phyloP scores from a whole-genome alignment of 1,140 invertebrate species.

The Danaus plexippus region DNA sequence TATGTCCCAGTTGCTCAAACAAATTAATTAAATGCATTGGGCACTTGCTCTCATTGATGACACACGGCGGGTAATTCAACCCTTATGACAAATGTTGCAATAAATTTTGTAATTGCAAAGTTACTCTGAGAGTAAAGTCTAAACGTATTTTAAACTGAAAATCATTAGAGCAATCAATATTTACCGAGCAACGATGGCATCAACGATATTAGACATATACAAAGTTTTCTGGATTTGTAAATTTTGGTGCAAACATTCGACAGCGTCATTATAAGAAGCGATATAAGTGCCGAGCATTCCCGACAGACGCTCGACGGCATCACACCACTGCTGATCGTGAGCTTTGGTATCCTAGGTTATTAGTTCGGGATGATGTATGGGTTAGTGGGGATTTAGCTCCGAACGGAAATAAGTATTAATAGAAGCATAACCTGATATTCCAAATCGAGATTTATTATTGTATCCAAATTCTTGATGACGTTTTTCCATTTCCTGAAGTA shows the following conservation, averaged over 20 bases:
- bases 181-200: slow-evolving; percentile 25
- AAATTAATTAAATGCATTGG: no score
- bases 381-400: no score
- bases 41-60: no score
- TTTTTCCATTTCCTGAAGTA: slow-evolving; percentile 47
- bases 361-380: no score
- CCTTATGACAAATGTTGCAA: no score
- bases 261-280: slow-evolving; percentile 33
- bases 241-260: slow-evolving; percentile 39
- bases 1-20: no score
- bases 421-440: slow-evolving; percentile 37
- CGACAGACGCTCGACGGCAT: slow-evolving; percentile 27
- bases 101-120: no score
- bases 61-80: no score
- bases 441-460: slow-evolving; percentile 30
- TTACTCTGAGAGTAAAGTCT: no score
- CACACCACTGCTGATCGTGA: slow-evolving; percentile 33
- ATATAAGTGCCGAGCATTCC: slow-evolving; percentile 37
- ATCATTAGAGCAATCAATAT: background rate
- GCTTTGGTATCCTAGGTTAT: slow-evolving; percentile 14
- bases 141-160: no score
- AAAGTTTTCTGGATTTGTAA: slow-evolving; percentile 47
- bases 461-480: slow-evolving; percentile 25
- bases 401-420: background rate
- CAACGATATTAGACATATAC: slow-evolving; percentile 31